Evolutionary conservation across 2,888 invertebrate species (phyloP).

Genomic region (Amiota communis): DNA sequence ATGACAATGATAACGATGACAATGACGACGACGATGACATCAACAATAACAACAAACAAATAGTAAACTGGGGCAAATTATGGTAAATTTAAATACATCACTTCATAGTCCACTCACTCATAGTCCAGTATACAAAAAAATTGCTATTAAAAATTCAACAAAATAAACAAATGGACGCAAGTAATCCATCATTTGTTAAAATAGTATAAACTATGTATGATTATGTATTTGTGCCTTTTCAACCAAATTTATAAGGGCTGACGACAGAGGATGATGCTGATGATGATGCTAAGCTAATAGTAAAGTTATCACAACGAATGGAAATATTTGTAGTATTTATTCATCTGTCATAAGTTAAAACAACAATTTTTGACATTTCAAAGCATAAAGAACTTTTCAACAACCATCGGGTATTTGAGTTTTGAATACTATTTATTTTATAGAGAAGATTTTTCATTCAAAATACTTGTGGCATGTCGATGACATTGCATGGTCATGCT

Average conservation of each 20-base stretch:
- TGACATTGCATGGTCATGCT: constrained; percentile 2
- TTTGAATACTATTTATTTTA: no score
- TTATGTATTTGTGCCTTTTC: background rate
- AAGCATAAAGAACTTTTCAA: constrained; percentile 5
- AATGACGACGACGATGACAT: background rate
- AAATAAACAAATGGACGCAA: background rate
- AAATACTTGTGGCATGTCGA: constrained; percentile 1
- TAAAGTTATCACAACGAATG: constrained; percentile 23
- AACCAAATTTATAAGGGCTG: constrained; percentile 16
- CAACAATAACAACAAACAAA: constrained; percentile 3
- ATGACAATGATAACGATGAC: background rate
- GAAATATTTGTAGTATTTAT: background rate
- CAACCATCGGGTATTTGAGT: background rate
- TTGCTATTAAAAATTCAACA: constrained; percentile 15
- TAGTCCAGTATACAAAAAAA: background rate
- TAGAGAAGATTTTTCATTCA: no score
- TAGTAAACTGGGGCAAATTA: background rate
- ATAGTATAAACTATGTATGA: constrained; percentile 18
- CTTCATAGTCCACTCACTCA: background rate
- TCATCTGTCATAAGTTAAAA: constrained; percentile 22
- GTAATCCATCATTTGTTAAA: constrained; percentile 26
- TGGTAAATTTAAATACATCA: no score
- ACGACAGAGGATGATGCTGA: background rate
- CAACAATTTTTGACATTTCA: constrained; percentile 21
- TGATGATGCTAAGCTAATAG: constrained; percentile 19